A percentile compares a stretch with the other conserved stretches of the same genome.
phyloP scores from a whole-genome alignment of 2,113 vertebrate species.

The Albula glossodonta region DNA sequence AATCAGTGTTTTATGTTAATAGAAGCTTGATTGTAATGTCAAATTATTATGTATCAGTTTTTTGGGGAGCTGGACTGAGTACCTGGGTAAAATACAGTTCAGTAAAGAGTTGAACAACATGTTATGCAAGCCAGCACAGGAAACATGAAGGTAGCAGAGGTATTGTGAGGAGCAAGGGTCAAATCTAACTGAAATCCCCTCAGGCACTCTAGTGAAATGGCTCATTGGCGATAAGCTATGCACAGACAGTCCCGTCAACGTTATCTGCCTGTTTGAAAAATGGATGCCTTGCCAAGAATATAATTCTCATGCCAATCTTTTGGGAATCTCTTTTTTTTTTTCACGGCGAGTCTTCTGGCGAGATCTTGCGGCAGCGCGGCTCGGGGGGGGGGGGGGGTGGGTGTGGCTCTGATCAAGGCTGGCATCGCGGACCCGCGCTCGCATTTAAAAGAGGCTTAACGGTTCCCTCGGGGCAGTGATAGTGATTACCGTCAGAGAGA shows the following conservation, averaged over 20 bases:
- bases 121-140: not conserved
- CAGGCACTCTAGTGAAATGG: not conserved
- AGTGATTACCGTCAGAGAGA: not conserved
- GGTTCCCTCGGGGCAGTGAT: not conserved
- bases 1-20: not conserved
- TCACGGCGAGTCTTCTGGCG: not conserved
- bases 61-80: not conserved
- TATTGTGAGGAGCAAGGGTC: not conserved
- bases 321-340: not conserved
- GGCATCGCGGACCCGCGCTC: not conserved
- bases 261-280: not conserved
- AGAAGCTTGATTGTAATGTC: not conserved
- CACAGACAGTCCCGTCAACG: not conserved
- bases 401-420: not conserved
- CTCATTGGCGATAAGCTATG: not conserved
- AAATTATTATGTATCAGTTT: not conserved
- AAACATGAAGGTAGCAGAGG: not conserved
- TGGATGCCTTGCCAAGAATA: conserved; percentile 10
- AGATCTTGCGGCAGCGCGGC: not conserved
- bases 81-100: not conserved
- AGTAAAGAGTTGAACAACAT: not conserved
- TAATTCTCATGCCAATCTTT: not conserved
- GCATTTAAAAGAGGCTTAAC: not conserved
- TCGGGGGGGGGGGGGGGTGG: not conserved
- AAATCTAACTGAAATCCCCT: not conserved